These are phyloP conservation scores for Malthinus flaveolus DNA, from an alignment of 2,888 invertebrate species.

Conservation along the genomic window DNA sequence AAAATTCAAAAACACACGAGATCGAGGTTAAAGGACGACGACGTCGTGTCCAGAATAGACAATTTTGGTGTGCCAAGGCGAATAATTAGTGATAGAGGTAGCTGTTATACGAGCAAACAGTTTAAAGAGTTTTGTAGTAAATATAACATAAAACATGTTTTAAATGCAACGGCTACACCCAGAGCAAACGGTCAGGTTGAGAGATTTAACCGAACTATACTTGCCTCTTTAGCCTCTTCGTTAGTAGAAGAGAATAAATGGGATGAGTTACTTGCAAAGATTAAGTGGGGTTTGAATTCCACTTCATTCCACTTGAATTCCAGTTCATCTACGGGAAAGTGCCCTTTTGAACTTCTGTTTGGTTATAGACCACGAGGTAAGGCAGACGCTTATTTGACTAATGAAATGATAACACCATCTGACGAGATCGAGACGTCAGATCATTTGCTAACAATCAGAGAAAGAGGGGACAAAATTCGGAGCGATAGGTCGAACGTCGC, in stretches of 20 bases:
- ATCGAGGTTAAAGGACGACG: no score
- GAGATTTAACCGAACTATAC: slow-evolving; percentile 4
- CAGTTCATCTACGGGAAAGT: not conserved
- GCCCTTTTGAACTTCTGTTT: no score
- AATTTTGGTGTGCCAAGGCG: slow-evolving; percentile 1
- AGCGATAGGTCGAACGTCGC: no score
- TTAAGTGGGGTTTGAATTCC: slow-evolving; percentile 5
- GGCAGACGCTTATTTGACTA: no score
- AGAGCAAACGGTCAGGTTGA: slow-evolving; percentile 14
- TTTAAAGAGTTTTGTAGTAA: slow-evolving; percentile 2
- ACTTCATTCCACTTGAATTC: no score
- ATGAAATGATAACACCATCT: no score
- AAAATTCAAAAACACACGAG: no score
- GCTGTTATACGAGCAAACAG: slow-evolving; percentile 1
- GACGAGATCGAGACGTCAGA: no score
- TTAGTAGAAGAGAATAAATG: not conserved
- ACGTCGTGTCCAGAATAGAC: not conserved
- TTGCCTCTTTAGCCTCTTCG: not conserved
- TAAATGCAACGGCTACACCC: slow-evolving; percentile 5
- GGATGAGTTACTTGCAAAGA: not conserved
- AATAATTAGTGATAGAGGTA: not conserved
- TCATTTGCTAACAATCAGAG: no score
- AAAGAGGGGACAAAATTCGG: no score
- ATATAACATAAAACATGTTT: not conserved
- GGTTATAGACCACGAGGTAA: no score